Conservation (phyloP, 2,113 vertebrate species). For the Antennarius striatus region DNA sequence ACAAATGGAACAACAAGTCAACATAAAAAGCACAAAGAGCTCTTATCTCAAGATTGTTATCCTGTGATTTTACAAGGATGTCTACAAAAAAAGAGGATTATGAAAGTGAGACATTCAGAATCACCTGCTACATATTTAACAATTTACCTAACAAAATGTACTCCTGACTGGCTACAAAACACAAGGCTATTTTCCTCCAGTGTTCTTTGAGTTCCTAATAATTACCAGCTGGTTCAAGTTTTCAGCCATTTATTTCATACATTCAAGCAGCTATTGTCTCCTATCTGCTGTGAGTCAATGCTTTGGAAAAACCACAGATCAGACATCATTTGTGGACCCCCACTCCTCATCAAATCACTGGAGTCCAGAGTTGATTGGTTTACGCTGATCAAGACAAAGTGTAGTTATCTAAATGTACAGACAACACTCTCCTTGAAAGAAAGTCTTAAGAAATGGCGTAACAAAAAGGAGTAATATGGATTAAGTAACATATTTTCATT, state of each 20-base stretch:
- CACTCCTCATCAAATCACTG: conserved; percentile 16
- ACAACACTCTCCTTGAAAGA: conserved; percentile 29
- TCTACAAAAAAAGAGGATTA: background rate
- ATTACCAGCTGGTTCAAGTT: background rate
- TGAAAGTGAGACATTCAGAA: conserved; percentile 11
- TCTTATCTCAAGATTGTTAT: conserved; percentile 14
- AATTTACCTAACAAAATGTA: background rate
- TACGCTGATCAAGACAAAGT: conserved; percentile 41
- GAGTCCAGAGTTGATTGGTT: conserved; percentile 38
- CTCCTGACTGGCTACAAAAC: too few relatives aligned
- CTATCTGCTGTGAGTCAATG: background rate
- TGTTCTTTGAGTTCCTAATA: background rate
- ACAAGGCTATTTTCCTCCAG: too few relatives aligned
- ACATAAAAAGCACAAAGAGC: conserved; percentile 35
- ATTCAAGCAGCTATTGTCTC: background rate
- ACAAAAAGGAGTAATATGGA: too few relatives aligned
- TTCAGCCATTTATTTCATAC: background rate
- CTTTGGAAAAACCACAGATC: conserved; percentile 8
- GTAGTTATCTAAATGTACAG: conserved; percentile 20
- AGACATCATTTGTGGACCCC: conserved; percentile 11
- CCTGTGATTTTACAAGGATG: conserved; percentile 1
- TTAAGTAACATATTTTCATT: too few relatives aligned
- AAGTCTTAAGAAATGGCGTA: too few relatives aligned
- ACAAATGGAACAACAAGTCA: conserved; percentile 72
- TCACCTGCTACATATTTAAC: background rate